phyloP scores from a whole-genome alignment of 64 coral and sea anemone species.

The Astreopora myriophthalma region DNA sequence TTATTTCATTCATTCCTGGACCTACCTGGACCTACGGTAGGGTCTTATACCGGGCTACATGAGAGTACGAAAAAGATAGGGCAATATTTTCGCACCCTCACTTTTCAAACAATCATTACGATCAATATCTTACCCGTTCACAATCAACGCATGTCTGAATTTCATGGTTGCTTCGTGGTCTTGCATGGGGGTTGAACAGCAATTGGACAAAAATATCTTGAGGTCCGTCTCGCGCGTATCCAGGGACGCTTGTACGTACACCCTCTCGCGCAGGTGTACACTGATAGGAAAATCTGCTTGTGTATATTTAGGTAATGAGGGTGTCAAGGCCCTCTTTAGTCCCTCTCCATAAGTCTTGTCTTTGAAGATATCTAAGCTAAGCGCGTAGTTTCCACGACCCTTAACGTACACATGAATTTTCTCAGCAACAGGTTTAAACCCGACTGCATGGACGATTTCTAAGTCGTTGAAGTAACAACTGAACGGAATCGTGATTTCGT shows the following conservation, averaged over 20 bases:
- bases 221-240: conserved; percentile 82
- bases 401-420: conserved; percentile 82
- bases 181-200: conserved; percentile 84
- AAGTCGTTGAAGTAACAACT: conserved; percentile 88
- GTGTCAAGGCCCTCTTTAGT: neutral
- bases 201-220: conserved; percentile 86
- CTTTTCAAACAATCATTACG: neutral
- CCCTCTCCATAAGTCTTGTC: conserved; percentile 46
- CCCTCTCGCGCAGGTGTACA: conserved; percentile 66
- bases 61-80: too few species aligned
- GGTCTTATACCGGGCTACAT: too few species aligned
- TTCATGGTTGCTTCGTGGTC: conserved; percentile 79
- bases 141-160: conserved; percentile 78
- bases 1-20: too few species aligned
- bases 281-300: conserved; percentile 73
- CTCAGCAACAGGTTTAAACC: conserved; percentile 62
- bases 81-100: neutral
- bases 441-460: conserved; percentile 78
- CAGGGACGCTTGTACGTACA: conserved; percentile 79
- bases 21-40: too few species aligned
- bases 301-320: conserved; percentile 44
- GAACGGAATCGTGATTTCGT: conserved; percentile 82
- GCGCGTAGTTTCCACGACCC: conserved; percentile 72
- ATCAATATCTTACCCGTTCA: conserved; percentile 61
- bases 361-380: conserved; percentile 82